Conservation (phyloP, 2,113 vertebrate genomes). For the Syngnathus typhle region DNA sequence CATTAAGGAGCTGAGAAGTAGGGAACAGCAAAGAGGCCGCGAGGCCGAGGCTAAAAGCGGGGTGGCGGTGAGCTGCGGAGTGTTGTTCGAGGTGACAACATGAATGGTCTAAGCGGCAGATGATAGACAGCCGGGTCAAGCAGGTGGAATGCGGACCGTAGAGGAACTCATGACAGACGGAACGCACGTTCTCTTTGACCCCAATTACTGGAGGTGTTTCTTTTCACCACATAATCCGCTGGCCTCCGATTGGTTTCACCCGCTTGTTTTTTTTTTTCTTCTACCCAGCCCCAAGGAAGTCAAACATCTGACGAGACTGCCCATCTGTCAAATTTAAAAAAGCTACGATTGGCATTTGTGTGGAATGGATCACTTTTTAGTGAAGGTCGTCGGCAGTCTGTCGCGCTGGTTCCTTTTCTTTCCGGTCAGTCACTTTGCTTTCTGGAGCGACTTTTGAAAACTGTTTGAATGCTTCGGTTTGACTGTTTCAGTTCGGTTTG, state of each 20-base stretch:
- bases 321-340: constrained; percentile 19
- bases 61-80: background rate
- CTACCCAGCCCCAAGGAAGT: constrained; percentile 5
- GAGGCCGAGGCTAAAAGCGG: background rate
- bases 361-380: background rate
- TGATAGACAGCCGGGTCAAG: constrained; percentile 42
- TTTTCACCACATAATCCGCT: constrained; percentile 57
- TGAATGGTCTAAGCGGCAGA: constrained; percentile 29
- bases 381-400: background rate
- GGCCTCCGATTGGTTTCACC: constrained; percentile 23
- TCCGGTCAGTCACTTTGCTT: too few relatives aligned
- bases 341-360: constrained; percentile 2
- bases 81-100: constrained; percentile 18
- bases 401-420: too few relatives aligned
- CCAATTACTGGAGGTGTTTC: constrained; percentile 67
- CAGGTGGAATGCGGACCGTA: constrained; percentile 35
- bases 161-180: constrained; percentile 52
- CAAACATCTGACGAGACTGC: constrained; percentile 12
- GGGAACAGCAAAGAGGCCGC: background rate
- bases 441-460: too few relatives aligned
- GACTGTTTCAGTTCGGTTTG: background rate
- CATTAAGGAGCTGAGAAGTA: background rate
- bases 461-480: too few relatives aligned
- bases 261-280: constrained; percentile 21
- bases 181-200: constrained; percentile 61